Percentiles rank a stretch among this genome's conserved stretches.
Conservation (phyloP, 2,797 vertebrate genomes). For the Coilia nasus region DNA sequence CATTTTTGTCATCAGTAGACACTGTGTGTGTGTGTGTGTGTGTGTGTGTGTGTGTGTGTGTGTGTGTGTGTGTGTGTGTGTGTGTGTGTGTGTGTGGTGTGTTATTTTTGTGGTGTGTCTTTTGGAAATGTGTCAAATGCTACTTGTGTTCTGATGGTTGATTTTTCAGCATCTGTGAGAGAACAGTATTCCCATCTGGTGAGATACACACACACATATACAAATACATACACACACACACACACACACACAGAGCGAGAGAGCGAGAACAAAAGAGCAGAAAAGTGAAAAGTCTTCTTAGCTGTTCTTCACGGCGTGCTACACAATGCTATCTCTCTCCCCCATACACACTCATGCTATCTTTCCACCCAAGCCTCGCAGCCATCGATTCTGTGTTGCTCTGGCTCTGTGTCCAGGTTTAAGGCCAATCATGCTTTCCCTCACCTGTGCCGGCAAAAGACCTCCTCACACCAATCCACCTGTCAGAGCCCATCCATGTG, state of each 20-base stretch:
- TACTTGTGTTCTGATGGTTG: not conserved
- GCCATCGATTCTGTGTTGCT: not conserved
- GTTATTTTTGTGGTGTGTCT: not conserved
- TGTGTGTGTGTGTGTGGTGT: not conserved
- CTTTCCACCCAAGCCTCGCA: not conserved
- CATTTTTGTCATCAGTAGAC: too few relatives aligned
- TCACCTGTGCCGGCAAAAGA: not conserved
- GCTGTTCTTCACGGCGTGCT: not conserved
- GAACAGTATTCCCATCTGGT: slow-evolving; percentile 4
- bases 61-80: too few relatives aligned
- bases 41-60: too few relatives aligned
- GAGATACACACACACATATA: not conserved
- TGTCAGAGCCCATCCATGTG: not conserved
- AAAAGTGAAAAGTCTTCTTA: not conserved
- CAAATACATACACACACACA: not conserved
- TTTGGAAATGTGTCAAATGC: not conserved
- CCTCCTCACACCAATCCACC: not conserved
- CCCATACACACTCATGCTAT: not conserved
- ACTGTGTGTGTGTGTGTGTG: too few relatives aligned
- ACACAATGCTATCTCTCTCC: not conserved
- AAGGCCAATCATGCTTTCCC: not conserved
- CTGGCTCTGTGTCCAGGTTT: not conserved
- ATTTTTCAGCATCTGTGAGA: not conserved
- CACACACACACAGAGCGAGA: not conserved
- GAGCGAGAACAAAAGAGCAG: not conserved